Evolutionary conservation across 2,797 vertebrate genomes (phyloP).

Genomic region (Melanotaenia maccullochi): DNA sequence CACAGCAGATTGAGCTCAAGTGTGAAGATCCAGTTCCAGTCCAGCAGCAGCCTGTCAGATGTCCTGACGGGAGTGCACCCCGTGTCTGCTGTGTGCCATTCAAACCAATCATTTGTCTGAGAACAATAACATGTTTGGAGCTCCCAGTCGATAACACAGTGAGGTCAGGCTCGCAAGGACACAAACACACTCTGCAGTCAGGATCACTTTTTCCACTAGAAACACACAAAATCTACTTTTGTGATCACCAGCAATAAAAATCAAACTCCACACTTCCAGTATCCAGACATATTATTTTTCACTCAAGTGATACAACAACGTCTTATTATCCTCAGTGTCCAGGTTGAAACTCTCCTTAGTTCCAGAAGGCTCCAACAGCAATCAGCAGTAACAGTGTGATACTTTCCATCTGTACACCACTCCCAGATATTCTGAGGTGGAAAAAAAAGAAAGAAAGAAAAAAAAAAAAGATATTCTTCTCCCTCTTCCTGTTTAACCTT

Average conservation of each 20-base stretch:
- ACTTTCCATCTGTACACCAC: slow-evolving; percentile 43
- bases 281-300: slow-evolving; percentile 38
- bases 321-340: slow-evolving; percentile 21
- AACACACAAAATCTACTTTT: slow-evolving; percentile 30
- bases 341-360: slow-evolving; percentile 48
- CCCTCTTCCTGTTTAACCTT: slow-evolving; percentile 68
- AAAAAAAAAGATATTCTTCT: slow-evolving; percentile 21
- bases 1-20: slow-evolving; percentile 39
- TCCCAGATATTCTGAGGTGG: slow-evolving; percentile 52
- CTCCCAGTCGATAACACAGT: slow-evolving; percentile 63
- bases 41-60: slow-evolving; percentile 46
- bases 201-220: slow-evolving; percentile 20
- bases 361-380: slow-evolving; percentile 43
- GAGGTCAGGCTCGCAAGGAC: slow-evolving; percentile 54
- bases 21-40: slow-evolving; percentile 59
- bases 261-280: slow-evolving; percentile 22
- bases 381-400: slow-evolving; percentile 32
- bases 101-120: slow-evolving; percentile 65
- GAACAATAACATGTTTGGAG: slow-evolving; percentile 73
- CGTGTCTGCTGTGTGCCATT: slow-evolving; percentile 46
- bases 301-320: slow-evolving; percentile 23
- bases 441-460: slow-evolving; percentile 10
- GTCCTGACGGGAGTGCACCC: slow-evolving; percentile 51
- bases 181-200: slow-evolving; percentile 51
- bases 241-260: slow-evolving; percentile 26